Percentiles rank a stretch among this genome's conserved stretches.
These are phyloP conservation scores for Shargacucullia verbasci DNA, from an alignment of 2,888 invertebrate species.

Conservation along the genomic window DNA sequence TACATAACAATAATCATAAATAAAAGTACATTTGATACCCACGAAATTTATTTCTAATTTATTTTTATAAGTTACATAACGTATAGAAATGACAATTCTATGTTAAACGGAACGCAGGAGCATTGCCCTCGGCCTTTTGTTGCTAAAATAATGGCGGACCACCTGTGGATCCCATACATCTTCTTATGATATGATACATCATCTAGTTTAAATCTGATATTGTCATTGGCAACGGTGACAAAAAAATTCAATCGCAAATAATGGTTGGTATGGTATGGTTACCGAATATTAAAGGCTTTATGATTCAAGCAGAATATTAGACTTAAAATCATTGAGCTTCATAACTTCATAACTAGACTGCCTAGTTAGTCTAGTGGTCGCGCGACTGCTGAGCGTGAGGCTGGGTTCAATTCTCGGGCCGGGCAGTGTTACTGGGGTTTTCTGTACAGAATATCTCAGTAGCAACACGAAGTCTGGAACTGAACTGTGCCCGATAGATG, in stretches of 20 bases:
- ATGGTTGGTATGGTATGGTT: slow-evolving; percentile 42
- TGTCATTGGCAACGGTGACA: slow-evolving; percentile 28
- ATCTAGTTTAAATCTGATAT: slow-evolving; percentile 36
- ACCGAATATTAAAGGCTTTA: slow-evolving; percentile 37
- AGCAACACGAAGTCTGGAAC: no score
- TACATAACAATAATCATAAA: neutral
- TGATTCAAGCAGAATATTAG: no score
- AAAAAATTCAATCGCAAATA: slow-evolving; percentile 33
- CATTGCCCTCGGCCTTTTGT: slow-evolving; percentile 43
- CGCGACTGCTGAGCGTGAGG: no score
- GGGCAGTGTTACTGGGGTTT: no score
- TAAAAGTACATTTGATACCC: slow-evolving; percentile 1
- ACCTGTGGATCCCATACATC: slow-evolving; percentile 42
- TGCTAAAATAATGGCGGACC: slow-evolving; percentile 41
- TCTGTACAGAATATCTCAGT: no score
- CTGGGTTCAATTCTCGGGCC: no score
- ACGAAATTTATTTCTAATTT: neutral
- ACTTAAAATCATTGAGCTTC: no score
- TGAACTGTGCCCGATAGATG: no score
- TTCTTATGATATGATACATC: slow-evolving; percentile 28
- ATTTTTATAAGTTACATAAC: slow-evolving; percentile 21
- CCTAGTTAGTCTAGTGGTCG: no score
- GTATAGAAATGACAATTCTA: slow-evolving; percentile 48
- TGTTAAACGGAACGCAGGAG: slow-evolving; percentile 35
- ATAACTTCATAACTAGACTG: no score